phyloP scores from a whole-genome alignment of 2,113 vertebrate species.

The Neogobius melanostomus region DNA sequence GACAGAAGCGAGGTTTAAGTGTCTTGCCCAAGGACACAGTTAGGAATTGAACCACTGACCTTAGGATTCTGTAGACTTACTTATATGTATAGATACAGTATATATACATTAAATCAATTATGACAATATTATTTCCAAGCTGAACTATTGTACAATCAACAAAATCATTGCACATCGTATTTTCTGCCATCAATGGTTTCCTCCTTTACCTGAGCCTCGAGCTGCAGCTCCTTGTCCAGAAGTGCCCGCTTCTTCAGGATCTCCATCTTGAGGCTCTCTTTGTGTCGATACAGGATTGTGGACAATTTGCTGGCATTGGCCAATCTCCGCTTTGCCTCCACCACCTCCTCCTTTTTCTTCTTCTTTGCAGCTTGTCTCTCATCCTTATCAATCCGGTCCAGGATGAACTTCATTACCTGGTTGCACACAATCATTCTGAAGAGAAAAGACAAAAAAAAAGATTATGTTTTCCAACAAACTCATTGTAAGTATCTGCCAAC shows the following conservation, averaged over 20 bases:
- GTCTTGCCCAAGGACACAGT: too few relatives aligned
- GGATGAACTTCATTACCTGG: constrained; percentile 98
- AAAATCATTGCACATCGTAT: too few relatives aligned
- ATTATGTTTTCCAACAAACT: background rate
- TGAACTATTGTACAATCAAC: too few relatives aligned
- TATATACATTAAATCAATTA: background rate
- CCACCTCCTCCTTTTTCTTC: constrained; percentile 91
- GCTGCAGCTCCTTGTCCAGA: constrained; percentile 95
- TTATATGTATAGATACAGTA: background rate
- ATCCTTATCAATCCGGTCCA: constrained; percentile 98
- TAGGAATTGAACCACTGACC: too few relatives aligned
- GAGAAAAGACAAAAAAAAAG: background rate
- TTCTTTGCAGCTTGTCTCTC: constrained; percentile 95
- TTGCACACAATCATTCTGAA: constrained; percentile 98
- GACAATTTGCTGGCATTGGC: constrained; percentile 95
- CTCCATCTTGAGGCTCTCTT: constrained; percentile 95
- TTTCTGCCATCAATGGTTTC: background rate
- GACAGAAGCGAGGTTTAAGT: too few relatives aligned
- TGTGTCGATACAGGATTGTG: constrained; percentile 94
- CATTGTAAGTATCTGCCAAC: too few relatives aligned
- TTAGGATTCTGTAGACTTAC: too few relatives aligned
- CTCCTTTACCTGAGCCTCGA: constrained; percentile 88
- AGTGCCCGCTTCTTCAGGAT: constrained; percentile 96
- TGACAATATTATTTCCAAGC: too few relatives aligned
- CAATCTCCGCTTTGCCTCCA: constrained; percentile 93